Evolutionary conservation across 1,140 invertebrate species (phyloP), one percentile per base, ranked within the genome.

Genomic region (Akabosia matsudoensis): DNA sequence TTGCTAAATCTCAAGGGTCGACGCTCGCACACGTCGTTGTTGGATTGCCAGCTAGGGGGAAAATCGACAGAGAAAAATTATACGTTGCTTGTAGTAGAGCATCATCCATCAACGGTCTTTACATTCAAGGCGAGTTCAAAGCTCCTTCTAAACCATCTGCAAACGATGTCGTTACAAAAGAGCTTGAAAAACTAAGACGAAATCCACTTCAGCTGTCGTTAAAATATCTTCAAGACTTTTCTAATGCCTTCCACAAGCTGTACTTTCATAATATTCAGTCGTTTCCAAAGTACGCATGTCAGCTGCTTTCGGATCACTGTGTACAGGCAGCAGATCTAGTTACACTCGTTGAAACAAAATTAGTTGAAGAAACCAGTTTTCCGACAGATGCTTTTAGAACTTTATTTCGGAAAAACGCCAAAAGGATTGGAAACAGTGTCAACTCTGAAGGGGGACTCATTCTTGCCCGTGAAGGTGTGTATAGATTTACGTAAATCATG

Each of bases 81-180:
- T 77, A 77, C 28, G 76, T 78, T 16, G 77, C 70, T 7, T 78
- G 51, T 14, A 72, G 61, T 22, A 34, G 77, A 37, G 51, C 74
- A 52, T 73, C 52, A 0, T 31, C 74, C 22, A 16, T 45, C 0
- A 18, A 52, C 16, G 77, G 77, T 10, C 33, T 78, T 10, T 78
- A 22, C 24, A 73, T 78, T 4, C 24, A 70, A 28, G 74, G 74
- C 16, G 16, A 52, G 33, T 78, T 78, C 61, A 61, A 45, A 0
- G 24, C 74, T 7, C 74, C 77, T 26, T 0, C 3, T 33, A 51
- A 33, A 10, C 24, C 14, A 24, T n/a, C n/a, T n/a, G n/a, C n/a
- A n/a, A n/a, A n/a, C n/a, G 54, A 61, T 61, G 73, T 51, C 13
- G 74, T 75, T 0, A 0, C n/a, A 1, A 0, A 28, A 13, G 74